Evolutionary conservation across 2,797 vertebrate genomes (phyloP).

Genomic region (Anguilla obscura): DNA sequence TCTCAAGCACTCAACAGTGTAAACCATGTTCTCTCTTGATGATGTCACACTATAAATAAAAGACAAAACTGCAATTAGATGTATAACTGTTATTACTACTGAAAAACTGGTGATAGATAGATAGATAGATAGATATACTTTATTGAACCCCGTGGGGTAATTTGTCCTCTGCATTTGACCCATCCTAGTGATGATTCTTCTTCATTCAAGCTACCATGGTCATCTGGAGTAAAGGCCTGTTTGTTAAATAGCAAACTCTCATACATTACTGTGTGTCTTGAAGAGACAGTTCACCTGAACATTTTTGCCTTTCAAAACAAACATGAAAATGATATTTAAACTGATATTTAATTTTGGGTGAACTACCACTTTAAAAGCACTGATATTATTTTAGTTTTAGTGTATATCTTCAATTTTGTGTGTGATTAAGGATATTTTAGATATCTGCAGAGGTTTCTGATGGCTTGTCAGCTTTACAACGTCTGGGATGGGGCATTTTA

Average conservation of each 20-base stretch:
- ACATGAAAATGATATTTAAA: neutral
- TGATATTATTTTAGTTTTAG: neutral
- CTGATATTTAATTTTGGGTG: neutral
- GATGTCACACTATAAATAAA: constrained; percentile 79
- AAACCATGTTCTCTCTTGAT: constrained; percentile 86
- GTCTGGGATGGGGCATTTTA: neutral
- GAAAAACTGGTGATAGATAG: neutral
- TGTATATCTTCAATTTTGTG: too few relatives aligned
- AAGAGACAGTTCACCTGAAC: neutral
- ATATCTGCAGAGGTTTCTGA: neutral
- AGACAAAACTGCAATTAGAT: constrained; percentile 10
- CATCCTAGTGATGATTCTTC: too few relatives aligned
- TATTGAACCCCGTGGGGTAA: too few relatives aligned
- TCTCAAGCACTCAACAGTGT: constrained; percentile 87
- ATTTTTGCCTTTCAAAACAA: too few relatives aligned
- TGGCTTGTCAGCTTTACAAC: neutral
- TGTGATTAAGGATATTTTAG: too few relatives aligned
- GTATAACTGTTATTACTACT: neutral
- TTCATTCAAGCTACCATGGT: neutral
- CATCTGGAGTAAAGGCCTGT: neutral
- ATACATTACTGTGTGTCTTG: neutral
- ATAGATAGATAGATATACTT: too few relatives aligned
- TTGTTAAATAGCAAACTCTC: constrained; percentile 12
- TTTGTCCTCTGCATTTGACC: too few relatives aligned
- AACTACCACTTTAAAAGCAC: neutral